Conservation (phyloP, 2,113 vertebrate genomes). For the Cariama cristata region DNA sequence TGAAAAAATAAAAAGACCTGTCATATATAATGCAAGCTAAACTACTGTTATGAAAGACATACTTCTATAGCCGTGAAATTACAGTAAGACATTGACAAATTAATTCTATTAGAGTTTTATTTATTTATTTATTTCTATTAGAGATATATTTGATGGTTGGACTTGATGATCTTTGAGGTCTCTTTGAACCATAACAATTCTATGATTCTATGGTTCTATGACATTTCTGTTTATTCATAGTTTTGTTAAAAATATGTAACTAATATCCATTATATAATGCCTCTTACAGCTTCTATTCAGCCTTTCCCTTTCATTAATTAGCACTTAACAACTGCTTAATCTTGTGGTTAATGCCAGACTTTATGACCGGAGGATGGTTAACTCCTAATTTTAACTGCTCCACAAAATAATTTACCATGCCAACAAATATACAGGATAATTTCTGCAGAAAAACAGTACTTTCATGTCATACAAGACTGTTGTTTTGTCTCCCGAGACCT, state of each 20-base stretch:
- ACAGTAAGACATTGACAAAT: background rate
- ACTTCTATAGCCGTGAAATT: background rate
- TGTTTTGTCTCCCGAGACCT: background rate
- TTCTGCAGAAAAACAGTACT: background rate
- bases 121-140: too few relatives aligned
- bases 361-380: background rate
- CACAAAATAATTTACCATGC: background rate
- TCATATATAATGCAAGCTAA: background rate
- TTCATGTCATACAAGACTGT: background rate
- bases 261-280: background rate
- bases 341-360: constrained; percentile 23
- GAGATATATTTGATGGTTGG: too few relatives aligned
- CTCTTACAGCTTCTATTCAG: background rate
- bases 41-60: background rate
- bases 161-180: too few relatives aligned
- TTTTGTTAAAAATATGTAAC: background rate
- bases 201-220: too few relatives aligned
- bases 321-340: background rate
- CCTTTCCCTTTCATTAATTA: background rate
- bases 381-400: background rate
- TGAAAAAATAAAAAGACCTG: background rate
- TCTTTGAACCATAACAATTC: too few relatives aligned
- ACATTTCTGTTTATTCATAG: background rate
- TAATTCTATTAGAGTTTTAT: background rate
- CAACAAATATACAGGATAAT: background rate